Base-by-base conservation (phyloP, 2,797 vertebrate species). In the Arremon aurantiirostris region DNA sequence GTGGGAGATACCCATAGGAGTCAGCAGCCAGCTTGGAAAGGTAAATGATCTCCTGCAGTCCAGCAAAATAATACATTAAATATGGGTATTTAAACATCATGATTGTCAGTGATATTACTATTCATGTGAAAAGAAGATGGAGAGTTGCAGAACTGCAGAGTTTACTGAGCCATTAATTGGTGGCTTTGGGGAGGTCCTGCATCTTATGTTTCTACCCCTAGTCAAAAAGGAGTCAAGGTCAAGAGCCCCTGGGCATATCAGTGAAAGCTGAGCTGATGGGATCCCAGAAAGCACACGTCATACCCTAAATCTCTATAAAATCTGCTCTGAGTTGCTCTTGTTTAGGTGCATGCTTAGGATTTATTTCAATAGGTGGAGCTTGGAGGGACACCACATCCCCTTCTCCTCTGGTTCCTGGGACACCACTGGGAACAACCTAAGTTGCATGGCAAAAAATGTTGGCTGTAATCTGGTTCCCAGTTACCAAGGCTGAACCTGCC, bases 251-350 rank as follows among this genome's bases (percentile, higher is more conserved):
- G 75, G 34, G 80, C 44, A 86, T 59, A 83, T 59, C 80, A 55
- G 53, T 93, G 92, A 96, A 96, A 94, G 34, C 39, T 79, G 94
- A 97, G 75, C 90, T 92, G 83, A 90, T 84, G 83, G 30, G 64
- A 89, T 89, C 95, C 56, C 86, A 87, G 71, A 60, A 14, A 86
- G 30, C 64, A 55, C 63, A 82, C 24, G 42, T 95, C 88, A 93
- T 73, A n/a, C 56, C 44, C 35, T 71, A 92, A 94, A 91, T 82
- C 49, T 90, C 94, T 89, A 71, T 77, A 93, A 93, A 95, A 95
- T 82, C 64, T 85, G 50, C 86, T 80, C 13, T 53, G 56, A 95
- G 63, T 42, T 53, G 41, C n/a, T 82, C 66, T 89, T 64, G 19
- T 82, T 87, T 80, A 84, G 88, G 44, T 93, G 73, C 44, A 68